These are phyloP conservation scores for Parnassius smintheus DNA, from an alignment of 2,888 invertebrate genomes.

Conservation along the genomic window DNA sequence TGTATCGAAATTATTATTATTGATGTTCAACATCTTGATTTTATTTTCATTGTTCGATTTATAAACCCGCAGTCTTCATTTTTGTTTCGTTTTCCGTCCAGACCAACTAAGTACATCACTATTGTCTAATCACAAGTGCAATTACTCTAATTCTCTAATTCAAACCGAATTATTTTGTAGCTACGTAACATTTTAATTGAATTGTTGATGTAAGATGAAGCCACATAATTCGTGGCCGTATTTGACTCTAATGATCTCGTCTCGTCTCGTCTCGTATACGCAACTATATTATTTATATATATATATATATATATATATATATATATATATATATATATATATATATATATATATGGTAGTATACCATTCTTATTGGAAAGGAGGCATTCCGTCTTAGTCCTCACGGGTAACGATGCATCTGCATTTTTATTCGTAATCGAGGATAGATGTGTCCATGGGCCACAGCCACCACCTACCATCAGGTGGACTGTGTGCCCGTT, in stretches of 20 bases:
- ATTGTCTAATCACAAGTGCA: conserved; percentile 61
- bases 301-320: too few relatives aligned
- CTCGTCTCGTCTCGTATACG: conserved; percentile 2
- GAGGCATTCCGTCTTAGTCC: too few relatives aligned
- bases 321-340: too few relatives aligned
- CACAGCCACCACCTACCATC: too few relatives aligned
- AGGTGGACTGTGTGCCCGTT: too few relatives aligned
- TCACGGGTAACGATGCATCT: too few relatives aligned
- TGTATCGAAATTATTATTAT: background rate
- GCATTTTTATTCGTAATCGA: too few relatives aligned
- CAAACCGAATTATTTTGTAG: conserved; percentile 63
- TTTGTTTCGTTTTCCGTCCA: conserved; percentile 36
- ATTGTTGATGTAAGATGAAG: conserved; percentile 54
- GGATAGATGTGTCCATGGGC: too few relatives aligned
- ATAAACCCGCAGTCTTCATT: conserved; percentile 12
- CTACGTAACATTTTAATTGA: conserved; percentile 73
- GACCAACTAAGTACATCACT: conserved; percentile 39
- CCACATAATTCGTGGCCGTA: conserved; percentile 30
- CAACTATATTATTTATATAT: background rate
- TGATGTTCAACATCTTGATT: too few relatives aligned
- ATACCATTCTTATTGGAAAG: too few relatives aligned
- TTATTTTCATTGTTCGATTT: too few relatives aligned
- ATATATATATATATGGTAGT: too few relatives aligned
- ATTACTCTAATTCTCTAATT: conserved; percentile 79
- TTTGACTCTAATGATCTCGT: conserved; percentile 32